Conservation (phyloP, 2,797 vertebrate genomes). For the Gymnocypris eckloni region DNA sequence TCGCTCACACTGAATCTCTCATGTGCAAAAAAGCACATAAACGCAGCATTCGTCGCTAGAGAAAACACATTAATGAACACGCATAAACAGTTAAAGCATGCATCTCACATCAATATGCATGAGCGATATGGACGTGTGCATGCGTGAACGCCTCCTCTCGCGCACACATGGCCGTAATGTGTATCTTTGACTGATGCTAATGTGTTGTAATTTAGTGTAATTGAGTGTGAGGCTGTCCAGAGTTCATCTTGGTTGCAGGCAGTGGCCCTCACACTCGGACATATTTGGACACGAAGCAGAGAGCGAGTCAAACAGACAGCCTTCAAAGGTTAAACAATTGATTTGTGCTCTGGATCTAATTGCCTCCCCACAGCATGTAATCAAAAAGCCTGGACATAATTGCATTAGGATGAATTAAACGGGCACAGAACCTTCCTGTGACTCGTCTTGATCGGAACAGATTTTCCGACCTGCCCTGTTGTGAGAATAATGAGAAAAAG, state of each 20-base stretch:
- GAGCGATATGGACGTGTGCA: neutral
- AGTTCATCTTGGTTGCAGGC: constrained; percentile 32
- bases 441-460: neutral
- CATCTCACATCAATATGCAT: neutral
- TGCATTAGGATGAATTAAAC: constrained; percentile 56
- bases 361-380: constrained; percentile 51
- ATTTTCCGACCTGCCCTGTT: constrained; percentile 26
- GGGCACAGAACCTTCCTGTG: neutral
- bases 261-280: constrained; percentile 2
- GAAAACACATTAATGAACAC: constrained; percentile 17
- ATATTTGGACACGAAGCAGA: constrained; percentile 28
- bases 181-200: constrained; percentile 41
- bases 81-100: constrained; percentile 6
- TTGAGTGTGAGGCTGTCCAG: constrained; percentile 48
- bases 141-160: neutral
- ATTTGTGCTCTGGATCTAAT: constrained; percentile 61
- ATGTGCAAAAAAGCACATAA: neutral
- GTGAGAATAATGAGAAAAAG: constrained; percentile 24
- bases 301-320: constrained; percentile 47
- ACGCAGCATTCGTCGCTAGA: neutral
- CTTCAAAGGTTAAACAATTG: constrained; percentile 61
- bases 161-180: neutral
- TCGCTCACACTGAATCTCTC: constrained; percentile 15
- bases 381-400: constrained; percentile 59
- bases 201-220: constrained; percentile 50